Evolutionary conservation across 2,797 vertebrate species (phyloP).

Genomic region (Urosaurus nigricauda): DNA sequence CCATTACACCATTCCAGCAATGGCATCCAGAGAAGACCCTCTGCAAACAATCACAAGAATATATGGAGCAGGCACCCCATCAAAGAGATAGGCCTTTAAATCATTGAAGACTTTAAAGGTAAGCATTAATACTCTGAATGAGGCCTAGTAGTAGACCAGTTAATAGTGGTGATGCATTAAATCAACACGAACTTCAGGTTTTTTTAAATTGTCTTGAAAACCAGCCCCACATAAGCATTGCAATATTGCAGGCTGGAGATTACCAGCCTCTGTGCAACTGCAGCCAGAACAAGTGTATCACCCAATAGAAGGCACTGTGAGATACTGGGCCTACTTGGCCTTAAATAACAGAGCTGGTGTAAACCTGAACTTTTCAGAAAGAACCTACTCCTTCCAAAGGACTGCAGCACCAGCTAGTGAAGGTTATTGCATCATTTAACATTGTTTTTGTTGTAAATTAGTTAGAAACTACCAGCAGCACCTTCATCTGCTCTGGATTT

Average conservation of each 20-base stretch:
- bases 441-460: too few species aligned
- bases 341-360: not conserved
- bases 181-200: not conserved
- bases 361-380: too few species aligned
- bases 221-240: not conserved
- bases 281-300: not conserved
- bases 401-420: not conserved
- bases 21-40: not conserved
- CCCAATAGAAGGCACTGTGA: not conserved
- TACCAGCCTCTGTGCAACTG: not conserved
- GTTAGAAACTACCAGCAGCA: not conserved
- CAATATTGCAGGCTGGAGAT: not conserved
- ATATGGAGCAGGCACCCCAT: too few species aligned
- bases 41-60: not conserved
- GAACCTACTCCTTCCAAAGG: not conserved
- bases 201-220: not conserved
- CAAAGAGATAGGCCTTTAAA: too few species aligned
- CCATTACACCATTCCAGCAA: not conserved
- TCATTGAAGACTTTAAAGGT: not conserved
- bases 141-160: not conserved
- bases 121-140: not conserved
- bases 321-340: not conserved
- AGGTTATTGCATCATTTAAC: not conserved
- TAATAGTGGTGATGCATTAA: not conserved
- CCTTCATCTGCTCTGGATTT: not conserved